These are phyloP conservation scores for Cistogaster globosa DNA, from an alignment of 2,888 invertebrate genomes.

Conservation along the genomic window DNA sequence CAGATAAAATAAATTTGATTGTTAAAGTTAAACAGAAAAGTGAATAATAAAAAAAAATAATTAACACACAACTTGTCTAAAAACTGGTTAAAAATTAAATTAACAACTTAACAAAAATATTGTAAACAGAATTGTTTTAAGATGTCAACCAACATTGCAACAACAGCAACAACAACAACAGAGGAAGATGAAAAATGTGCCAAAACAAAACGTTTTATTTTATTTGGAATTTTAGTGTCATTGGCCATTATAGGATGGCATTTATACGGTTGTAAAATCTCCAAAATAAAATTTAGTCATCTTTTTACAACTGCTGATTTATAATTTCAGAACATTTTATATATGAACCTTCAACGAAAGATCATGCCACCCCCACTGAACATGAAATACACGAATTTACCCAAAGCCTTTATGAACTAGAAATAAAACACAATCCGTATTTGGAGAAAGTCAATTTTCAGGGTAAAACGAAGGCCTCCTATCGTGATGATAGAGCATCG, in stretches of 20 bases:
- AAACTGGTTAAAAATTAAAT: neutral
- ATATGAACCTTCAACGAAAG: conserved; percentile 40
- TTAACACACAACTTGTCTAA: neutral
- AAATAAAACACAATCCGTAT: conserved; percentile 74
- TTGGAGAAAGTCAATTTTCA: conserved; percentile 77
- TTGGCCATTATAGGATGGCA: conserved; percentile 78
- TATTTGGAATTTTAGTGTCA: conserved; percentile 74
- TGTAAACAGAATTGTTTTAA: neutral
- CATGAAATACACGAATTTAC: conserved; percentile 74
- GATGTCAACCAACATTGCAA: neutral
- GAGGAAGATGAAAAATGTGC: conserved; percentile 62
- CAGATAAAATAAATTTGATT: no score
- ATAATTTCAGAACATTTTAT: conserved; percentile 75
- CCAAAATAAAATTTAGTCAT: neutral
- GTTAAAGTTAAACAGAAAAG: neutral
- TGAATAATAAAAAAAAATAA: neutral
- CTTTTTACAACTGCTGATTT: neutral
- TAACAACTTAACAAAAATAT: neutral
- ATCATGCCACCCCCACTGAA: conserved; percentile 61
- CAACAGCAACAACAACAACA: neutral
- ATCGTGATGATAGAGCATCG: conserved; percentile 77
- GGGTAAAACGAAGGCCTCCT: conserved; percentile 76
- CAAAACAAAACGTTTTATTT: conserved; percentile 76
- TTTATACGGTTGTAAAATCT: conserved; percentile 76
- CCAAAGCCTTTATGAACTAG: conserved; percentile 75